Conservation (phyloP, 2,113 vertebrate genomes). For the Ciconia stormi region DNA sequence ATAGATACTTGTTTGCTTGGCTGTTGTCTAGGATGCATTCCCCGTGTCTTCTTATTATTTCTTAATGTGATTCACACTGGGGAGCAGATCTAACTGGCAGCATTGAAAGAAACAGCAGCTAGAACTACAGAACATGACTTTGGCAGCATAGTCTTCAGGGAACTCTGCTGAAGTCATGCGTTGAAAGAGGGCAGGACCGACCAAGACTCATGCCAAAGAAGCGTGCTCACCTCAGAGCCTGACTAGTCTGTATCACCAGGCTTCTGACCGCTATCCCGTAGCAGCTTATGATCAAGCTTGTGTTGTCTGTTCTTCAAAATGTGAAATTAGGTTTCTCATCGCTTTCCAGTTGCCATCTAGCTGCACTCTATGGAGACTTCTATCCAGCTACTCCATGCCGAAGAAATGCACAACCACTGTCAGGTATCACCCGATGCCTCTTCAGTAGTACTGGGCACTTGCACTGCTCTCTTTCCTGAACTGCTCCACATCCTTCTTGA, state of each 20-base stretch:
- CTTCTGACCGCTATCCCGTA: neutral
- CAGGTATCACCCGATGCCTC: neutral
- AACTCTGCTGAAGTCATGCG: neutral
- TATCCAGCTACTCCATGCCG: fast-evolving
- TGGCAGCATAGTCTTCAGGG: neutral
- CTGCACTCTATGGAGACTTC: neutral
- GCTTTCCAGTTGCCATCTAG: neutral
- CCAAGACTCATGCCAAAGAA: neutral
- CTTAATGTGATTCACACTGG: neutral
- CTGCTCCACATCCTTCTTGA: neutral
- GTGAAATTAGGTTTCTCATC: neutral
- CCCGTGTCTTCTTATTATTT: neutral
- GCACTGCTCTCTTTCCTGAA: neutral
- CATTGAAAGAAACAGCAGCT: neutral
- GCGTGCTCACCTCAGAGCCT: neutral
- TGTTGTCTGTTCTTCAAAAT: neutral
- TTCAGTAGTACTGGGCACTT: neutral
- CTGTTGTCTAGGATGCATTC: neutral
- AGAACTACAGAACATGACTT: neutral
- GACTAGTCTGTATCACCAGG: neutral
- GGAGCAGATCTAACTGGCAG: neutral
- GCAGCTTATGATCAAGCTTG: neutral
- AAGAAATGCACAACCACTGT: neutral
- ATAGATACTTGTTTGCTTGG: neutral
- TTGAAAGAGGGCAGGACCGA: neutral